Evolutionary conservation across 2,797 vertebrate species (phyloP).

Genomic region (Premnoplex brunnescens): DNA sequence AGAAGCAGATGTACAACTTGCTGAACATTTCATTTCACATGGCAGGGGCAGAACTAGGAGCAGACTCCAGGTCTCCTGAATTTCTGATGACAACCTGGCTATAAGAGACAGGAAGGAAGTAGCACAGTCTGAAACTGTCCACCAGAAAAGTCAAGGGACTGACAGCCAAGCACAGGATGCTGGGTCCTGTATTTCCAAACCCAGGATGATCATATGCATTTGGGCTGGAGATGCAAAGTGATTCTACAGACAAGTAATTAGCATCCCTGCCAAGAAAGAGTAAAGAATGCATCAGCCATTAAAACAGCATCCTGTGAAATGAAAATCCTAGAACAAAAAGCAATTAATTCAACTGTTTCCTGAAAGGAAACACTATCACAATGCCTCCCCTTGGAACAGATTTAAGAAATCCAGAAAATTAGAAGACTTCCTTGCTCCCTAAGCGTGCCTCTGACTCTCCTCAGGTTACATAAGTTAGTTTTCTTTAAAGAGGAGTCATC

Average conservation of each 20-base stretch:
- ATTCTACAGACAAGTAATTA: constrained; percentile 62
- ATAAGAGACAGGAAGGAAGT: constrained; percentile 27
- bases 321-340: constrained; percentile 6
- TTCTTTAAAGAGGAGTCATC: constrained; percentile 16
- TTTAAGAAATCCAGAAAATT: constrained; percentile 38
- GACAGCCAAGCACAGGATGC: constrained; percentile 37
- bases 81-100: constrained; percentile 37
- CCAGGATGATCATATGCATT: background rate
- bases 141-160: constrained; percentile 6
- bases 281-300: constrained; percentile 36
- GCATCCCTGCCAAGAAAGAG: constrained; percentile 22
- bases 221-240: constrained; percentile 32
- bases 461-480: constrained; percentile 24
- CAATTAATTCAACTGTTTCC: constrained; percentile 49
- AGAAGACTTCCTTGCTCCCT: constrained; percentile 16
- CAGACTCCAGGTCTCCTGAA: background rate
- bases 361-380: constrained; percentile 21
- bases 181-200: background rate
- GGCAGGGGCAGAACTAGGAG: background rate
- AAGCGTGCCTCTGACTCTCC: background rate
- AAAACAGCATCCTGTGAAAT: constrained; percentile 39
- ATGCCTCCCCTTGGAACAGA: constrained; percentile 6
- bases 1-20: background rate
- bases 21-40: background rate
- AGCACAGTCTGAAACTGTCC: constrained; percentile 10